These are phyloP conservation scores for Heliconius ismenius DNA, from an alignment of 2,888 invertebrate genomes.

Conservation along the genomic window DNA sequence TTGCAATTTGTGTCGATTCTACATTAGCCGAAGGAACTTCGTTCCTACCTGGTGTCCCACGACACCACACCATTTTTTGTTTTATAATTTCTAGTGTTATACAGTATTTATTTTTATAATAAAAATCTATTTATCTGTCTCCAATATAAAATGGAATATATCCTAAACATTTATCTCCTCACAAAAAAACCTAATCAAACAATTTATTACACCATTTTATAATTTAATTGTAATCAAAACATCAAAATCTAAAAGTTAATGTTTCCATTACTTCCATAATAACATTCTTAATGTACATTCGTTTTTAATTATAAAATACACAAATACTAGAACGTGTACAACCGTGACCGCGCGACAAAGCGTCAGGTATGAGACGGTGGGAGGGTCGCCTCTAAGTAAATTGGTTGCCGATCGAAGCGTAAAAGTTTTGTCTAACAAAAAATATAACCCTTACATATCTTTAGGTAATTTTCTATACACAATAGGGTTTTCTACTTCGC, in stretches of 20 bases:
- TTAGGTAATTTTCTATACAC: slow-evolving; percentile 66
- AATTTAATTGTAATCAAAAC: not conserved
- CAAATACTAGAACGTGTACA: slow-evolving; percentile 67
- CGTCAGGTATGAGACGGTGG: slow-evolving; percentile 55
- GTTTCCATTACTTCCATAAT: slow-evolving; percentile 55
- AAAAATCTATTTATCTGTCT: too few relatives aligned
- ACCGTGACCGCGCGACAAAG: slow-evolving; percentile 73
- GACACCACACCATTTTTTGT: too few relatives aligned
- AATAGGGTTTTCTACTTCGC: slow-evolving; percentile 57
- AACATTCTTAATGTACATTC: slow-evolving; percentile 58
- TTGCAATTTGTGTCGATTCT: too few relatives aligned
- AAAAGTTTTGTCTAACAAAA: slow-evolving; percentile 71
- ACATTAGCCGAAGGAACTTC: too few relatives aligned
- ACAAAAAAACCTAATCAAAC: not conserved
- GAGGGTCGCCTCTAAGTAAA: slow-evolving; percentile 64
- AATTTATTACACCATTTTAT: not conserved
- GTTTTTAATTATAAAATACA: slow-evolving; percentile 74
- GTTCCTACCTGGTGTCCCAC: too few relatives aligned
- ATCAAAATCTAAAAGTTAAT: not conserved
- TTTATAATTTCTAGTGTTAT: too few relatives aligned
- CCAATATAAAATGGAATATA: too few relatives aligned
- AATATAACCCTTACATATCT: slow-evolving; percentile 61
- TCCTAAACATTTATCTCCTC: not conserved
- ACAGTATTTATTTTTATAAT: too few relatives aligned
- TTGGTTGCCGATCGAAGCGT: slow-evolving; percentile 74